Conservation (phyloP, 2,797 vertebrate species). For the Artibeus jamaicensis region DNA sequence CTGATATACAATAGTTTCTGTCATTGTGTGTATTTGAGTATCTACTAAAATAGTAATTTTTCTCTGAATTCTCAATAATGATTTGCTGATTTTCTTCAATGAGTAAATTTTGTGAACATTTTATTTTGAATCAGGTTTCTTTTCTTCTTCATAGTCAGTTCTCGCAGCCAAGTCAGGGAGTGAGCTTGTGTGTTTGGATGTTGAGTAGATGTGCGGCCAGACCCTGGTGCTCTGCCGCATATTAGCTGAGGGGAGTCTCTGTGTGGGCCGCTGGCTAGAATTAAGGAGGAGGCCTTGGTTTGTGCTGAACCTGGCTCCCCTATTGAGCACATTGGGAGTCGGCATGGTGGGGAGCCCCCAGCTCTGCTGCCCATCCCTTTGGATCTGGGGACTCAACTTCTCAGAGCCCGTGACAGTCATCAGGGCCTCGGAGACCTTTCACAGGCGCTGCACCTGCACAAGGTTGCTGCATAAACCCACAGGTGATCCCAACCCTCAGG, state of each 20-base stretch:
- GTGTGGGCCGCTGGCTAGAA: background rate
- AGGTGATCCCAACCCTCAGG: background rate
- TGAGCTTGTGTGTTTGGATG: background rate
- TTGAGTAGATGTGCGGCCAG: background rate
- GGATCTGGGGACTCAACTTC: background rate
- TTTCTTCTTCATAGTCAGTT: rapidly evolving
- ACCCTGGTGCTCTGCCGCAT: background rate
- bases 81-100: slow-evolving; percentile 54
- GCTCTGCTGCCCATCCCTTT: background rate
- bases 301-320: background rate
- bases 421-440: background rate
- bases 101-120: slow-evolving; percentile 36
- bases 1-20: background rate
- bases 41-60: background rate
- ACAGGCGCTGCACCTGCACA: rapidly evolving
- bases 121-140: slow-evolving; percentile 1
- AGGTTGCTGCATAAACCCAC: too few species aligned
- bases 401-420: background rate
- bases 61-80: slow-evolving; percentile 46
- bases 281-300: background rate
- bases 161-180: background rate
- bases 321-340: background rate
- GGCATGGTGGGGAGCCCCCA: background rate
- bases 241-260: too few species aligned
- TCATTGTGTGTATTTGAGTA: background rate